These are phyloP conservation scores for Tachysurus vachellii DNA, from an alignment of 2,113 vertebrate species.

Conservation along the genomic window DNA sequence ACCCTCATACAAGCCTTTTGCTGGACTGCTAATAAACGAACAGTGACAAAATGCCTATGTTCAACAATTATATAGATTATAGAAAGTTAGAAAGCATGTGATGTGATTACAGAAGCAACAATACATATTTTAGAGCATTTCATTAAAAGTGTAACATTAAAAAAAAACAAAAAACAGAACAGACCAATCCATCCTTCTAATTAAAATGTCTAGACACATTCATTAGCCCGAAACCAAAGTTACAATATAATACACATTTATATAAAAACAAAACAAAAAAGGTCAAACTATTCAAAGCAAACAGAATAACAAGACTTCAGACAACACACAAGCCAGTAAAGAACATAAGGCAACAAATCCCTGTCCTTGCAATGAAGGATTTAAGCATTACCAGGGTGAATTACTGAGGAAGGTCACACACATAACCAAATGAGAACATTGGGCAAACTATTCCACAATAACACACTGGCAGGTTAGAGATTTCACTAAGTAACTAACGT, in stretches of 20 bases:
- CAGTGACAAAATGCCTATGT: background rate
- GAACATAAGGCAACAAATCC: slow-evolving; percentile 62
- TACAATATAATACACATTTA: background rate
- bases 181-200: background rate
- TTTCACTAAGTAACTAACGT: background rate
- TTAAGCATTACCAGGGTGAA: slow-evolving; percentile 64
- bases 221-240: background rate
- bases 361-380: slow-evolving; percentile 65
- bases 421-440: background rate
- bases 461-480: background rate
- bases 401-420: slow-evolving; percentile 54
- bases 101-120: background rate
- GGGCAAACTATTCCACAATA: slow-evolving; percentile 8
- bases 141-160: background rate
- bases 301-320: background rate
- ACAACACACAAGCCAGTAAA: slow-evolving; percentile 2
- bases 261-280: background rate
- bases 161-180: too few relatives aligned
- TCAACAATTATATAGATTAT: background rate
- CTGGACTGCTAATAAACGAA: background rate
- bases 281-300: background rate
- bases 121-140: background rate
- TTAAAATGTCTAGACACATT: background rate
- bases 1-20: background rate
- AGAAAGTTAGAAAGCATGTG: background rate